Percentiles rank a stretch among this genome's conserved stretches.
These are phyloP conservation scores for Boulengeromyrus knoepffleri DNA, from an alignment of 2,113 vertebrate genomes.

Conservation along the genomic window DNA sequence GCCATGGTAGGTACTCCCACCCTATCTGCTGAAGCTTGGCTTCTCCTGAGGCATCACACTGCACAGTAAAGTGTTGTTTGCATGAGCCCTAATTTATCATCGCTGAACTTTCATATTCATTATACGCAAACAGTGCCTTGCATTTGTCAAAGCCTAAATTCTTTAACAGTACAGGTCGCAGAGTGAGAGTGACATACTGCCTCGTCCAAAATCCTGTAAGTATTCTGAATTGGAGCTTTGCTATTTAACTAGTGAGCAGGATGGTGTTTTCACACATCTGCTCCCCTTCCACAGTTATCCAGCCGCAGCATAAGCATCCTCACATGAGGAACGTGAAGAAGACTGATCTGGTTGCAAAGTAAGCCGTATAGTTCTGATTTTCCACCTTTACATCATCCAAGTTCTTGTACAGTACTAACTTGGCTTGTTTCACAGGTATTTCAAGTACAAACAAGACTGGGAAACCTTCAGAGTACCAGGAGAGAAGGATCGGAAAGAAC, in stretches of 20 bases:
- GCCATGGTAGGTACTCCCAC: background rate
- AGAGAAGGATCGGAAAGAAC: slow-evolving; percentile 51
- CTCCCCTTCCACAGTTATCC: slow-evolving; percentile 56
- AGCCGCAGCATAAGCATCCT: slow-evolving; percentile 53
- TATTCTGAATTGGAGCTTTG: background rate
- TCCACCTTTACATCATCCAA: background rate
- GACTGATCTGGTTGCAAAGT: slow-evolving; percentile 64
- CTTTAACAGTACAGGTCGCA: slow-evolving; percentile 39
- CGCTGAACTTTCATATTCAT: background rate
- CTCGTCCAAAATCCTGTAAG: slow-evolving; percentile 64
- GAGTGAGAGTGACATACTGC: slow-evolving; percentile 41
- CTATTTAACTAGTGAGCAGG: background rate
- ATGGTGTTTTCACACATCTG: background rate
- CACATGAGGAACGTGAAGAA: slow-evolving; percentile 57
- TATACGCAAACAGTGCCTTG: background rate
- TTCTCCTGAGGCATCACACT: background rate
- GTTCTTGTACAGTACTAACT: background rate
- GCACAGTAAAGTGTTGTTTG: background rate
- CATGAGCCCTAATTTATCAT: background rate
- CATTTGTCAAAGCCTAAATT: background rate
- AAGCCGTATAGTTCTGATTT: slow-evolving; percentile 24
- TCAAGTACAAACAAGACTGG: slow-evolving; percentile 67
- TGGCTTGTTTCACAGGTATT: slow-evolving; percentile 50
- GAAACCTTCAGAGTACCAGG: slow-evolving; percentile 59
- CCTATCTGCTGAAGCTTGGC: background rate